Evolutionary conservation across 2,113 vertebrate genomes (phyloP), one percentile per base, ranked within the genome.

Genomic region (Dryoscopus gambensis): DNA sequence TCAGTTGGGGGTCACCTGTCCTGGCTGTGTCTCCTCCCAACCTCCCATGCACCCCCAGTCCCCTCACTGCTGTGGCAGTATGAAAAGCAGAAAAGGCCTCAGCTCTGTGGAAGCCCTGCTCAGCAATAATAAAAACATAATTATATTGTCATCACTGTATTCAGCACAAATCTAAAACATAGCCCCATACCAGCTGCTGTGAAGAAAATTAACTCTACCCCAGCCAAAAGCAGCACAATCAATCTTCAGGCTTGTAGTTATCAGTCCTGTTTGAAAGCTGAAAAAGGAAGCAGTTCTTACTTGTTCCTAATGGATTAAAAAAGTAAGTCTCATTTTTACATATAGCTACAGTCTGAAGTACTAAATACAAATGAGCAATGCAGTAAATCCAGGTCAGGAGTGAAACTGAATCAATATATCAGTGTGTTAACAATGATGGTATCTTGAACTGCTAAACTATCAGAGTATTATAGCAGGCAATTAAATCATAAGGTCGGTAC

Each of bases 371-470:
- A 91, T 17, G 31, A 91, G 15, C 74, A 87, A 39, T 64, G 91
- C 69, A 75, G 74, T 95, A 95, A 95, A 96, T 96, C 65, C 69
- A 87, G 93, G 91, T 95, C 96, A 95, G 81, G 55, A 94, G 77
- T 87, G 70, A 95, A 95, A 95, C 11, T 86, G 91, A 63, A 68
- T 87, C 20, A 1, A 65, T 96, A 37, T 84, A 86, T 95, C 84
- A 84, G 80, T 74, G 57, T 92, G 80, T 95, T 96, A 96, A 95
- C 68, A 91, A 50, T 52, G 83, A 76, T 88, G 76, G 52, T 94
- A 81, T 46, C 81, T 79, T 75, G 81, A 97, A 91, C 84, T 96
- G 74, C 77, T 96, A 87, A 95, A 69, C 95, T 93, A 71, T 94
- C 87, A 82, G 55, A 74, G 74, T 81, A 71, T 94, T 95, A 95